Percentiles rank a stretch among this genome's conserved stretches.
Evolutionary conservation across 2,113 vertebrate species (phyloP).

Genomic region (Tautogolabrus adspersus): DNA sequence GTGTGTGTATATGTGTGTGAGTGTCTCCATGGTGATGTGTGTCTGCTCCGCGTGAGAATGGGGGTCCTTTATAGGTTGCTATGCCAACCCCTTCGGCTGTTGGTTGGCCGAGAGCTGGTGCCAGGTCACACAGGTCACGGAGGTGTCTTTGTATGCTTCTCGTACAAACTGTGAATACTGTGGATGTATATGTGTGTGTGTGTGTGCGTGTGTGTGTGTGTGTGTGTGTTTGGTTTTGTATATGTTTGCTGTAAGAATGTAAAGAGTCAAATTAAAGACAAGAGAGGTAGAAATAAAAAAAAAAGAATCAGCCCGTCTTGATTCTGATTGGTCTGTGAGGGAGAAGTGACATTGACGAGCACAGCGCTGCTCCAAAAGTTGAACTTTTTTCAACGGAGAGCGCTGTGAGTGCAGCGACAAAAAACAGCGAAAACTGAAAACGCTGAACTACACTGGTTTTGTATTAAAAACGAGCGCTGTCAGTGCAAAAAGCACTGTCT

Average conservation of each 20-base stretch:
- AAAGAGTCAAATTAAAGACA: constrained; percentile 1
- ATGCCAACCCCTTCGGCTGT: constrained; percentile 68
- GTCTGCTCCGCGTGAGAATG: constrained; percentile 81
- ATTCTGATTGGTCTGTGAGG: too few species aligned
- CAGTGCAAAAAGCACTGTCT: too few species aligned
- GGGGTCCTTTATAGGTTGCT: constrained; percentile 77
- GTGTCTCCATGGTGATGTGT: constrained; percentile 79
- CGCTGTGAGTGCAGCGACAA: too few species aligned
- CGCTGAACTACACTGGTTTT: too few species aligned
- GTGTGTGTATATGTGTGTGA: constrained; percentile 67
- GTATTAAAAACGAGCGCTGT: too few species aligned
- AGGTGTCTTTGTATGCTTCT: constrained; percentile 72
- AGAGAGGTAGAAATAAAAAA: background rate
- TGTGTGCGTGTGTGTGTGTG: constrained; percentile 41
- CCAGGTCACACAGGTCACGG: constrained; percentile 77
- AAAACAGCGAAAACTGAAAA: too few species aligned
- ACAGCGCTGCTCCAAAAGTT: too few species aligned
- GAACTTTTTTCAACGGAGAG: too few species aligned
- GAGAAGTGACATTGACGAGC: too few species aligned
- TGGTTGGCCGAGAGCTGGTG: constrained; percentile 68
- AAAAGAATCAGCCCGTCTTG: background rate
- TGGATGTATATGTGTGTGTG: constrained; percentile 32
- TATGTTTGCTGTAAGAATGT: constrained; percentile 29
- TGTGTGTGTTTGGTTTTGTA: constrained; percentile 31
- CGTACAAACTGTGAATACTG: constrained; percentile 37